These are phyloP conservation scores for Morpho achilles DNA, from an alignment of 2,888 invertebrate genomes.

Conservation along the genomic window DNA sequence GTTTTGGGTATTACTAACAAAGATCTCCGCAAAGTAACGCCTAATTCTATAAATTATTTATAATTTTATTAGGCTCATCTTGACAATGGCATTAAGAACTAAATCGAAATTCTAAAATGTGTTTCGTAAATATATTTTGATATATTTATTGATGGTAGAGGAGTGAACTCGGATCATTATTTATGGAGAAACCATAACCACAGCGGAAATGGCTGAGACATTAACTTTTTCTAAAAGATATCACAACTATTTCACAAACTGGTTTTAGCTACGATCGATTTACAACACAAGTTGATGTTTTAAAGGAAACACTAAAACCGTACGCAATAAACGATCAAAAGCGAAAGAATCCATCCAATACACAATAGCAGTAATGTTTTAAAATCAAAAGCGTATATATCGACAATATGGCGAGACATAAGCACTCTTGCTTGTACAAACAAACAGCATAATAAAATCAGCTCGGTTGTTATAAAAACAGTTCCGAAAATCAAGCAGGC, in stretches of 20 bases:
- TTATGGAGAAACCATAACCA: constrained; percentile 40
- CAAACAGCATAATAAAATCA: constrained; percentile 32
- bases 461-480: constrained; percentile 30
- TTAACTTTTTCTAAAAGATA: constrained; percentile 44
- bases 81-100: too few relatives aligned
- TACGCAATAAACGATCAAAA: constrained; percentile 1
- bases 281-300: neutral
- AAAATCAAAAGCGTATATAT: constrained; percentile 21
- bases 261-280: constrained; percentile 1
- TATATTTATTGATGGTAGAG: constrained; percentile 7
- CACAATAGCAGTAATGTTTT: constrained; percentile 8
- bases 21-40: too few relatives aligned
- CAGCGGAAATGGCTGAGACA: constrained; percentile 56
- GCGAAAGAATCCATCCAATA: neutral
- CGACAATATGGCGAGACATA: constrained; percentile 22
- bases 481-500: constrained; percentile 52
- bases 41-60: too few relatives aligned
- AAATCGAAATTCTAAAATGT: too few relatives aligned
- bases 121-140: too few relatives aligned
- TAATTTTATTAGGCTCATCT: too few relatives aligned
- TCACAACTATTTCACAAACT: constrained; percentile 17
- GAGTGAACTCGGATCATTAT: constrained; percentile 20
- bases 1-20: too few relatives aligned
- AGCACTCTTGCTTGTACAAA: constrained; percentile 25
- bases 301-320: neutral